Evolutionary conservation across 2,797 vertebrate species (phyloP).

Genomic region (Eupleurogrammus muticus): DNA sequence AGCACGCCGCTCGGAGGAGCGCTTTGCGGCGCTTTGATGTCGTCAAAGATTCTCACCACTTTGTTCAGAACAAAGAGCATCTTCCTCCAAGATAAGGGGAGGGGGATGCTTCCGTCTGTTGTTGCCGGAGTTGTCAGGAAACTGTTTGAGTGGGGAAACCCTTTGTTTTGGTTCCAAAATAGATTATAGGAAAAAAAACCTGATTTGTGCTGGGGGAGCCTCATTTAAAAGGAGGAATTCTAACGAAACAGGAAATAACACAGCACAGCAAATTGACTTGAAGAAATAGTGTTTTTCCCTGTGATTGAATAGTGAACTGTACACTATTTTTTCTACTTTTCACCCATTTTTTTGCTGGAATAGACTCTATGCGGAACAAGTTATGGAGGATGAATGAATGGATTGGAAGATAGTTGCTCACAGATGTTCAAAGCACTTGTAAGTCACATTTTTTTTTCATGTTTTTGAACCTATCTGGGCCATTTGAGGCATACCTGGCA

Average conservation of each 20-base stretch:
- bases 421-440: constrained; percentile 41
- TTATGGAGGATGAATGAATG: constrained; percentile 16
- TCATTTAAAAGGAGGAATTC: constrained; percentile 44
- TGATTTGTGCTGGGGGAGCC: constrained; percentile 51
- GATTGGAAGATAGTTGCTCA: constrained; percentile 18
- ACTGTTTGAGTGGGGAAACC: constrained; percentile 64
- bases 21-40: constrained; percentile 81
- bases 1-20: constrained; percentile 66
- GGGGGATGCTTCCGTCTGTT: constrained; percentile 75
- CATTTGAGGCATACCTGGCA: constrained; percentile 47
- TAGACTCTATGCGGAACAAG: constrained; percentile 8
- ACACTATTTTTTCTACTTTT: constrained; percentile 19
- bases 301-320: constrained; percentile 11
- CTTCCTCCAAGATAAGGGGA: constrained; percentile 75
- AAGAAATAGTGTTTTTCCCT: constrained; percentile 24
- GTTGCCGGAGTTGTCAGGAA: constrained; percentile 74
- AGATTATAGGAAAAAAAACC: constrained; percentile 50
- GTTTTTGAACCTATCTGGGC: constrained; percentile 38
- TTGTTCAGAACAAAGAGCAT: constrained; percentile 81
- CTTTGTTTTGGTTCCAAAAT: constrained; percentile 79
- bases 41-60: constrained; percentile 79
- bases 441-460: constrained; percentile 18
- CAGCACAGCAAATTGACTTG: constrained; percentile 13
- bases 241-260: constrained; percentile 38
- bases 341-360: background rate